phyloP scores from a whole-genome alignment of 2,888 invertebrate species.

The Lasioglossum morio region DNA sequence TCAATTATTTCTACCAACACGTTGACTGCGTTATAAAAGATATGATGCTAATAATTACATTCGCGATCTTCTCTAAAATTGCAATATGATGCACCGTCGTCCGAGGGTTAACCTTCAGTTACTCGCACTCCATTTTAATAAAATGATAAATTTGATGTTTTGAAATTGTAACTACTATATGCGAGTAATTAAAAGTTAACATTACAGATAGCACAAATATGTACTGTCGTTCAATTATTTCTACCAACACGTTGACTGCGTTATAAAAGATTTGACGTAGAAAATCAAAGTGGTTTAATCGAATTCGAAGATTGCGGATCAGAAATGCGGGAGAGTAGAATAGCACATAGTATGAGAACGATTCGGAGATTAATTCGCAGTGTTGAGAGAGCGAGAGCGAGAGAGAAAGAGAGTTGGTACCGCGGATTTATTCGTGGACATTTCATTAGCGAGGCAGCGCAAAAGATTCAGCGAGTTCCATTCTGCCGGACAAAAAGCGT shows the following conservation, averaged over 20 bases:
- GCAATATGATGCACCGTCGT: background rate
- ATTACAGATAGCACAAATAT: too few species aligned
- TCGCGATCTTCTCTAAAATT: too few species aligned
- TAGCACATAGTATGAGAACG: background rate
- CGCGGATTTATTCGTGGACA: conserved; percentile 12
- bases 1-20: too few species aligned
- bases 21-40: background rate
- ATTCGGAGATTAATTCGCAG: background rate
- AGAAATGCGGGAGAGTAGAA: background rate
- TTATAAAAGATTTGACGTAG: background rate
- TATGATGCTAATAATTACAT: too few species aligned
- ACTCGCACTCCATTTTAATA: too few species aligned
- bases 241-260: too few species aligned
- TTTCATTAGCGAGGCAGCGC: conserved; percentile 26
- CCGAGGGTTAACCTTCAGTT: background rate
- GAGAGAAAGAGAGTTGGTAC: background rate
- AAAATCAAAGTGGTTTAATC: background rate
- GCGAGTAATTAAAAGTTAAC: too few species aligned
- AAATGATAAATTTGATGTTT: too few species aligned
- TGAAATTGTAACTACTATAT: too few species aligned
- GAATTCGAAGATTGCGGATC: background rate
- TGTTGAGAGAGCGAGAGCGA: background rate
- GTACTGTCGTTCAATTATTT: too few species aligned
- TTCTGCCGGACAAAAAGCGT: conserved; percentile 16
- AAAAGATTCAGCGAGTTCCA: conserved; percentile 16